Percentiles rank a stretch among this genome's conserved stretches.
These are phyloP conservation scores for Hepsetus odoe DNA, from an alignment of 2,113 vertebrate genomes.

Conservation along the genomic window DNA sequence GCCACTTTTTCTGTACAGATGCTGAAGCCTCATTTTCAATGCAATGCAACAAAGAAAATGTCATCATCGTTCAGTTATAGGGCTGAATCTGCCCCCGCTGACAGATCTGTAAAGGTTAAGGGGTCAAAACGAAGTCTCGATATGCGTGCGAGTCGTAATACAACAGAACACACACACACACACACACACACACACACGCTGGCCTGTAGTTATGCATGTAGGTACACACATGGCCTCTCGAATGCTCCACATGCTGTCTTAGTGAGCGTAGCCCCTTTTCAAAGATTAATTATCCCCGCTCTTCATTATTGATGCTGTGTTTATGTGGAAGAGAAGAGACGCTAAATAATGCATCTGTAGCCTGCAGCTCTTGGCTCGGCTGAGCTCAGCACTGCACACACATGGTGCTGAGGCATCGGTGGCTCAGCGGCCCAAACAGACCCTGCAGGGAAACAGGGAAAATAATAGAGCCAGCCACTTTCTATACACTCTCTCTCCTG, in stretches of 20 bases:
- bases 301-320: constrained; percentile 70
- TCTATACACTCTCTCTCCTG: not conserved
- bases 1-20: too few relatives aligned
- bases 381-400: constrained; percentile 32
- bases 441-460: not conserved
- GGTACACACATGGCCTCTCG: constrained; percentile 23
- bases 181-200: constrained; percentile 15
- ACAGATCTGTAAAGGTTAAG: not conserved
- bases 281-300: constrained; percentile 69
- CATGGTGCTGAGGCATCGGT: constrained; percentile 4
- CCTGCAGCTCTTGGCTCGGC: constrained; percentile 38
- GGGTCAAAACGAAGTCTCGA: not conserved
- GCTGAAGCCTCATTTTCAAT: too few relatives aligned
- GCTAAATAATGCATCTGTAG: constrained; percentile 68
- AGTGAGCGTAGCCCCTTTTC: constrained; percentile 54
- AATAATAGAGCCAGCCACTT: not conserved
- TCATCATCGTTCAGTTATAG: too few relatives aligned
- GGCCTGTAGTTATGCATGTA: not conserved
- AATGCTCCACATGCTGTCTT: constrained; percentile 38
- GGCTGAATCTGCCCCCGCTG: too few relatives aligned
- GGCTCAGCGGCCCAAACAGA: not conserved
- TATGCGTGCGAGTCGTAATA: not conserved
- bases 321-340: constrained; percentile 65
- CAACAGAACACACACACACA: constrained; percentile 16
- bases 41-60: too few relatives aligned